These are phyloP conservation scores for Pempheris klunzingeri DNA, from an alignment of 2,797 vertebrate species.

Conservation along the genomic window DNA sequence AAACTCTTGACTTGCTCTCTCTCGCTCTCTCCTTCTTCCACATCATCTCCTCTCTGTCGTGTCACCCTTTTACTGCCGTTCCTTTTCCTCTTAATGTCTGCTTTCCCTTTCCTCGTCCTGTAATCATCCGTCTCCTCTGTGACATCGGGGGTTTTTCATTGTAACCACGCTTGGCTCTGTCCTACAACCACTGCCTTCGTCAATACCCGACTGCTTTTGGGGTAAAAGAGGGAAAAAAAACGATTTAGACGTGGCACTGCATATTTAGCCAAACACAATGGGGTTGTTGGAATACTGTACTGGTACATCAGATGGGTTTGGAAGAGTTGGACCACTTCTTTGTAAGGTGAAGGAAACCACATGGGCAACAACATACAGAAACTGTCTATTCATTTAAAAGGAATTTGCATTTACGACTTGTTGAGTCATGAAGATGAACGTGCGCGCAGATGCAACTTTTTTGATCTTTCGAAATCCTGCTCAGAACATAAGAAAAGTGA, in stretches of 20 bases:
- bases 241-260: slow-evolving; percentile 45
- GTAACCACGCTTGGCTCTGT: slow-evolving; percentile 39
- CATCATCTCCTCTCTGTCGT: background rate
- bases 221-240: slow-evolving; percentile 7
- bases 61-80: background rate
- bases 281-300: background rate
- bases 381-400: background rate
- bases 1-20: background rate
- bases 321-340: slow-evolving; percentile 11
- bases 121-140: slow-evolving; percentile 65
- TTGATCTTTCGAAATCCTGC: background rate
- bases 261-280: slow-evolving; percentile 40
- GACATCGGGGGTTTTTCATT: slow-evolving; percentile 40
- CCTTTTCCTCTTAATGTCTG: slow-evolving; percentile 48
- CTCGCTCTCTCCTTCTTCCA: background rate
- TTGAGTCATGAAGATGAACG: background rate
- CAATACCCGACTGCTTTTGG: slow-evolving; percentile 25
- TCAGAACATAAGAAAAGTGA: background rate
- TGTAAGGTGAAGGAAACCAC: background rate
- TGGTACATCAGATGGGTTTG: background rate
- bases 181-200: slow-evolving; percentile 38
- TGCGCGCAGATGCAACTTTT: background rate
- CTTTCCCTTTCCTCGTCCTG: slow-evolving; percentile 48
- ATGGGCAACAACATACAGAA: background rate
- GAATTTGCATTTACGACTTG: background rate